Percentiles rank a stretch among this genome's conserved stretches.
phyloP scores from a whole-genome alignment of 2,888 invertebrate species.

The Torymus tubicola region DNA sequence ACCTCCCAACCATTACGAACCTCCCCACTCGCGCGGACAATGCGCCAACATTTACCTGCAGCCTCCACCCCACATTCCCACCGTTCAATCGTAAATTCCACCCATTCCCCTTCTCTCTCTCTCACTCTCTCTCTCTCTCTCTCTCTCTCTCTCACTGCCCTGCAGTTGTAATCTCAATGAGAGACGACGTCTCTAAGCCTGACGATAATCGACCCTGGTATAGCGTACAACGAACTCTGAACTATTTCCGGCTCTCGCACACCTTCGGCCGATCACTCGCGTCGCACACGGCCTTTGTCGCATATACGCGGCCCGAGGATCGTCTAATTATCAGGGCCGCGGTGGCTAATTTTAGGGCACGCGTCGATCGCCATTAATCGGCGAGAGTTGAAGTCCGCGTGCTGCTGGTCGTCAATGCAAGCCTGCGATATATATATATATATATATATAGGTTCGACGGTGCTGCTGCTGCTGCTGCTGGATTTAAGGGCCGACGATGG shows the following conservation, averaged over 20 bases:
- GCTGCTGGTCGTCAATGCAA: too few relatives aligned
- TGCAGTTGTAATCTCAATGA: conserved; percentile 8
- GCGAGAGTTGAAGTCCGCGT: too few relatives aligned
- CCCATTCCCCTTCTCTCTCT: not conserved
- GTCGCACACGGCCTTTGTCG: conserved; percentile 13
- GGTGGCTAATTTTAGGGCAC: conserved; percentile 71
- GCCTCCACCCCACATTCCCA: not conserved
- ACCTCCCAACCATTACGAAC: too few relatives aligned
- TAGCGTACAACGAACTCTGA: conserved; percentile 18
- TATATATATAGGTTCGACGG: conserved; percentile 63
- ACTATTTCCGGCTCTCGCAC: conserved; percentile 15
- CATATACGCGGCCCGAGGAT: conserved; percentile 18
- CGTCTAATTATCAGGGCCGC: conserved; percentile 71
- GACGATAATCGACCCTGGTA: conserved; percentile 19
- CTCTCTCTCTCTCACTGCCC: too few relatives aligned
- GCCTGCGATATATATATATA: too few relatives aligned
- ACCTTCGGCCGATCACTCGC: not conserved
- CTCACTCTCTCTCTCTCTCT: too few relatives aligned
- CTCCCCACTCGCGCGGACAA: too few relatives aligned
- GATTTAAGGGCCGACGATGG: too few relatives aligned
- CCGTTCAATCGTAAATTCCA: not conserved
- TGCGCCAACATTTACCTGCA: too few relatives aligned
- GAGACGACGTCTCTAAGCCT: not conserved
- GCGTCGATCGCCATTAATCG: conserved; percentile 69
- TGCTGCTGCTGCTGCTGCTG: not conserved